These are phyloP conservation scores for Yponomeuta sedellus DNA, from an alignment of 2,888 invertebrate species.

Conservation along the genomic window DNA sequence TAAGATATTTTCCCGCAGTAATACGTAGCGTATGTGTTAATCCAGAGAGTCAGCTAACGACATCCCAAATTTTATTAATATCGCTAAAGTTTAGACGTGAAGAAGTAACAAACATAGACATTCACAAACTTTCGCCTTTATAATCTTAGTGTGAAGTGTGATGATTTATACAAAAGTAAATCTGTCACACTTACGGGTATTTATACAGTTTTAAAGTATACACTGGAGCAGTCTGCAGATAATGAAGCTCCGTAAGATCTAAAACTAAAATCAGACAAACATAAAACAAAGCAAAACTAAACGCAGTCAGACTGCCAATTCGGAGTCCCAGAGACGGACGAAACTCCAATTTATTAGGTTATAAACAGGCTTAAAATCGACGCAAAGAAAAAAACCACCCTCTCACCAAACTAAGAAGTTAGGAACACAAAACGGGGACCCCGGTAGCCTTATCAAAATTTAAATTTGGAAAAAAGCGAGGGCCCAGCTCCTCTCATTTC, in stretches of 20 bases:
- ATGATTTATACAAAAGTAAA: too few relatives aligned
- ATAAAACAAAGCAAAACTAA: background rate
- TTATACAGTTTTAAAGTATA: too few relatives aligned
- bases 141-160: too few relatives aligned
- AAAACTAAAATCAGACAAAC: background rate
- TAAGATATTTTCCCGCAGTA: too few relatives aligned
- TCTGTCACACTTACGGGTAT: too few relatives aligned
- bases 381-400: slow-evolving; percentile 56
- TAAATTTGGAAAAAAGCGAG: slow-evolving; percentile 73
- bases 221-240: background rate
- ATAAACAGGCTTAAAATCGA: slow-evolving; percentile 13
- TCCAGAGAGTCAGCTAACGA: too few relatives aligned
- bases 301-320: background rate
- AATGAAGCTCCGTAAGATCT: background rate
- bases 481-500: slow-evolving; percentile 67
- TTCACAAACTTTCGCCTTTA: too few relatives aligned
- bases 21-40: too few relatives aligned
- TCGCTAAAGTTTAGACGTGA: too few relatives aligned
- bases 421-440: slow-evolving; percentile 59
- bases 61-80: too few relatives aligned
- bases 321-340: background rate
- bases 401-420: slow-evolving; percentile 59
- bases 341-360: slow-evolving; percentile 16
- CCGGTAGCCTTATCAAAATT: slow-evolving; percentile 73
- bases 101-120: too few relatives aligned